A percentile compares a stretch with the other conserved stretches of the same genome.
Conservation (phyloP, 2,888 invertebrate genomes). For the Polymixis lichenea region DNA sequence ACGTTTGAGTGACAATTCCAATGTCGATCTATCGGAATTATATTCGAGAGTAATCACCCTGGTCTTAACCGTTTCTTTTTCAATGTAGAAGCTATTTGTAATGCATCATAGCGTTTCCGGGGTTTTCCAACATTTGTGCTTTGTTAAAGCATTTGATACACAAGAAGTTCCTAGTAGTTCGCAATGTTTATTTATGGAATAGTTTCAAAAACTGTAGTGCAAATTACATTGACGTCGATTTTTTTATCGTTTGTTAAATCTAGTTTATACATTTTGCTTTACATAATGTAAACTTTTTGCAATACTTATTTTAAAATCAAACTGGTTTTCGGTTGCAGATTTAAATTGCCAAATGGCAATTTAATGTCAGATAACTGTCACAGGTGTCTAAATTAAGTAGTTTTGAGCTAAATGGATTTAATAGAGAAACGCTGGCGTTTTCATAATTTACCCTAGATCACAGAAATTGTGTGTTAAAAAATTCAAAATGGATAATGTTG, state of each 20-base stretch:
- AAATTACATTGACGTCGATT: slow-evolving; percentile 36
- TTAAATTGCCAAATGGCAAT: slow-evolving; percentile 23
- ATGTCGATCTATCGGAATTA: no score
- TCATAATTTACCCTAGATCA: no score
- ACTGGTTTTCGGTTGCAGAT: slow-evolving; percentile 41
- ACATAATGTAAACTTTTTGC: slow-evolving; percentile 33
- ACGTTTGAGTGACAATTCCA: no score
- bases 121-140: neutral
- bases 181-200: neutral
- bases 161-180: neutral
- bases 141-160: neutral
- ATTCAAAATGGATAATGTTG: no score
- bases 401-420: neutral
- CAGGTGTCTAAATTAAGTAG: slow-evolving; percentile 8
- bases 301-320: slow-evolving; percentile 26
- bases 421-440: no score
- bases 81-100: neutral
- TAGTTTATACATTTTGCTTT: slow-evolving; percentile 53
- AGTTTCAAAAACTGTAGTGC: slow-evolving; percentile 9
- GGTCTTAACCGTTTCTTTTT: neutral
- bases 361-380: slow-evolving; percentile 29
- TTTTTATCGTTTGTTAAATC: slow-evolving; percentile 26
- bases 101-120: neutral
- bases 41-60: no score
- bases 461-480: no score